Percentiles rank a stretch among this genome's conserved stretches.
Conservation (phyloP, 2,113 vertebrate species). For the Theristicus caerulescens region DNA sequence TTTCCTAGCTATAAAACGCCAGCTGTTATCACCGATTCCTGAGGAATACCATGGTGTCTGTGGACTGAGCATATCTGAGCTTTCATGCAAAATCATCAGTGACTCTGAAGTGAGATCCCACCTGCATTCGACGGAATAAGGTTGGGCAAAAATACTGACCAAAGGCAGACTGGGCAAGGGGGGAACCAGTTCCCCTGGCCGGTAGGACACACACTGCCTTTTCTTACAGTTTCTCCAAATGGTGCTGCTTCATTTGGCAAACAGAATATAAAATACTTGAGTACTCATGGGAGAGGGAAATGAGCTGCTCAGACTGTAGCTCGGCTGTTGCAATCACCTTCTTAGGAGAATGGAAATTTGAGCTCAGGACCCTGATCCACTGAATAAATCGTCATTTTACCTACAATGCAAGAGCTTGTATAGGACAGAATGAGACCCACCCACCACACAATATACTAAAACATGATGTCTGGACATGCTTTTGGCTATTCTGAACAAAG, state of each 20-base stretch:
- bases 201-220: not conserved
- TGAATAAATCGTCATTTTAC: not conserved
- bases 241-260: not conserved
- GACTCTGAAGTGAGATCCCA: not conserved
- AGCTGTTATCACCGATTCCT: not conserved
- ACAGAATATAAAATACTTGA: not conserved
- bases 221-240: not conserved
- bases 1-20: not conserved
- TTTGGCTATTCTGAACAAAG: not conserved
- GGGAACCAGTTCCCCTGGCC: not conserved
- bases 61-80: not conserved
- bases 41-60: fast-evolving
- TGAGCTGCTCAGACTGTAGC: not conserved
- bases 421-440: not conserved
- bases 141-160: not conserved
- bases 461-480: not conserved
- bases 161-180: not conserved
- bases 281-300: not conserved
- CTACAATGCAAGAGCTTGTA: not conserved
- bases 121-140: fast-evolving
- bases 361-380: not conserved
- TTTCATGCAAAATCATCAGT: not conserved
- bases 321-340: not conserved
- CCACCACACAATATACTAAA: not conserved
- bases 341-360: not conserved